A percentile compares a stretch with the other conserved stretches of the same genome.
These are phyloP conservation scores for Creontiades dilutus DNA, from an alignment of 2,888 invertebrate species.

Conservation along the genomic window DNA sequence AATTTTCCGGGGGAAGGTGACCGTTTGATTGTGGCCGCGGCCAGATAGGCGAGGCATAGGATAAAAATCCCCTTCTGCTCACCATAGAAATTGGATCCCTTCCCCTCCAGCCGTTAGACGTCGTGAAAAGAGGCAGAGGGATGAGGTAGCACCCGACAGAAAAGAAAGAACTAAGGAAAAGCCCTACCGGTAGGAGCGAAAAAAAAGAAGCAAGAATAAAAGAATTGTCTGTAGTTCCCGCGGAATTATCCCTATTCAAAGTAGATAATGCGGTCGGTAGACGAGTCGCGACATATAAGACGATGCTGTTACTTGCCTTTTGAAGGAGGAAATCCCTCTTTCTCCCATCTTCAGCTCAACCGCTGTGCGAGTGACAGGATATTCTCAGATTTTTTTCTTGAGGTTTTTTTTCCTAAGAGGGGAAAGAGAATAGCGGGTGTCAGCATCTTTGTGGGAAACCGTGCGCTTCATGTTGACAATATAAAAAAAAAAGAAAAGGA, in stretches of 20 bases:
- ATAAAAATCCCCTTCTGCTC: not conserved
- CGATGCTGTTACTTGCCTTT: not conserved
- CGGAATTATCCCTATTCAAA: slow-evolving; percentile 15
- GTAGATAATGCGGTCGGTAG: slow-evolving; percentile 1
- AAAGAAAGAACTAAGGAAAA: not conserved
- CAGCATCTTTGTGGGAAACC: not conserved
- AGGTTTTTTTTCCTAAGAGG: not conserved
- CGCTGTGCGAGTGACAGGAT: not conserved
- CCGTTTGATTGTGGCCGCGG: not conserved
- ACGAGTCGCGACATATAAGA: not conserved
- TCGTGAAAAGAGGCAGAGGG: not conserved
- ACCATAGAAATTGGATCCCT: not conserved
- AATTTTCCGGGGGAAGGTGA: slow-evolving; percentile 20
- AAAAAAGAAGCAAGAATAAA: not conserved
- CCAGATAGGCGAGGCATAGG: not conserved
- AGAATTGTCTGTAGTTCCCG: not conserved
- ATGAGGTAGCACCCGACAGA: not conserved
- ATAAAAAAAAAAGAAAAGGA: no score
- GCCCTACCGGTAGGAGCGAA: not conserved
- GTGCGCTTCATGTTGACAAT: no score
- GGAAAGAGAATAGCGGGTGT: not conserved
- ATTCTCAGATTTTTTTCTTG: not conserved
- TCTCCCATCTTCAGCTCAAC: not conserved
- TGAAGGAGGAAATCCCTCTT: not conserved
- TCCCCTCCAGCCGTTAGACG: not conserved